These are phyloP conservation scores for Enteromius viviparus DNA, from an alignment of 2,797 vertebrate species.

Conservation along the genomic window DNA sequence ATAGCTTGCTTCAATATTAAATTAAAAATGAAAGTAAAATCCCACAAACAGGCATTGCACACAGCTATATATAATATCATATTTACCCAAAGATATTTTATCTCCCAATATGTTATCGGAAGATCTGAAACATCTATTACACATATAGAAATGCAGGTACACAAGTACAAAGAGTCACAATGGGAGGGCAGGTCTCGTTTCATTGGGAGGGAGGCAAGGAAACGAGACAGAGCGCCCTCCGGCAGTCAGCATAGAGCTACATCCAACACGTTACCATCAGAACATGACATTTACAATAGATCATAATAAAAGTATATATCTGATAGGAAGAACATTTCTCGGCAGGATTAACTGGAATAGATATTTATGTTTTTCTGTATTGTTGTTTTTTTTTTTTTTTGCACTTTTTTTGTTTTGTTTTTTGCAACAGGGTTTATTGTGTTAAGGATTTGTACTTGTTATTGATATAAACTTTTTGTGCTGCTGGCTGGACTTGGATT, in stretches of 20 bases:
- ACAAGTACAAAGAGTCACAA: constrained; percentile 78
- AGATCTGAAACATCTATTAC: constrained; percentile 81
- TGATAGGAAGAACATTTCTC: constrained; percentile 85
- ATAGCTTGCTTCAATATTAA: constrained; percentile 70
- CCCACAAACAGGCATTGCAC: constrained; percentile 82
- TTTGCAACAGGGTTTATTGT: constrained; percentile 80
- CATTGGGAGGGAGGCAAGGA: constrained; percentile 85
- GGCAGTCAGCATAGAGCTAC: constrained; percentile 77
- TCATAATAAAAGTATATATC: constrained; percentile 82
- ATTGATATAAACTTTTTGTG: constrained; percentile 88
- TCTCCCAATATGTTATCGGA: constrained; percentile 78
- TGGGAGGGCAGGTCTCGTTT: constrained; percentile 77
- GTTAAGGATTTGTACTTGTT: constrained; percentile 80
- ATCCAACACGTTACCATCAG: constrained; percentile 87
- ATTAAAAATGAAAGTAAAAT: constrained; percentile 67
- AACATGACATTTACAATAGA: constrained; percentile 88
- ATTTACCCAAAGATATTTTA: constrained; percentile 76
- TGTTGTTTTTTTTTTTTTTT: constrained; percentile 8
- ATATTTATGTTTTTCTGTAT: constrained; percentile 34
- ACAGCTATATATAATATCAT: constrained; percentile 82
- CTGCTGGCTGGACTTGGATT: constrained; percentile 90
- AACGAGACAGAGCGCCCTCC: constrained; percentile 75
- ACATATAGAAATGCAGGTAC: constrained; percentile 82
- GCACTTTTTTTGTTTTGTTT: constrained; percentile 21
- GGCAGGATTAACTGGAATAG: constrained; percentile 70